Evolutionary conservation across 2,888 invertebrate species (phyloP).

Genomic region (Brenthis daphne): DNA sequence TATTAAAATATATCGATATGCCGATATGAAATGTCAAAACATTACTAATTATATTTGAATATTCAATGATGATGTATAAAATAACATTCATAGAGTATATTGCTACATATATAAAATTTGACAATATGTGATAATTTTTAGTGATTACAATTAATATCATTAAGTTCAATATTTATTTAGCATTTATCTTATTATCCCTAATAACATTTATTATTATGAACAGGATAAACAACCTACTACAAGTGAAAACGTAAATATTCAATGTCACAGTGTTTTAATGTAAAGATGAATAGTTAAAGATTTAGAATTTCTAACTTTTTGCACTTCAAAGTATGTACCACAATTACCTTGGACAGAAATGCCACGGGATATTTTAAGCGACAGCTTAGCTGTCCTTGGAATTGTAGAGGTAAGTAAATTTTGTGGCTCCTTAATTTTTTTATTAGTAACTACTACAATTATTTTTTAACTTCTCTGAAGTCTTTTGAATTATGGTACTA

Average conservation of each 20-base stretch:
- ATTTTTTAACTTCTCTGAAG: background rate
- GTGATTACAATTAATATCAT: no score
- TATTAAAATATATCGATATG: conserved; percentile 4
- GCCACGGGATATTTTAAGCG: conserved; percentile 86
- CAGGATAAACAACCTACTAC: no score
- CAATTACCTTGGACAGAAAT: conserved; percentile 62
- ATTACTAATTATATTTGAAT: background rate
- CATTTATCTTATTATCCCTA: no score
- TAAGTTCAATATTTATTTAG: no score
- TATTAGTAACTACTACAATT: background rate
- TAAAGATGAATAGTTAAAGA: conserved; percentile 17
- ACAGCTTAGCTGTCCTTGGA: conserved; percentile 84
- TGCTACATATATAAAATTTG: no score
- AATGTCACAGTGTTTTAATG: background rate
- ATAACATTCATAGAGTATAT: no score
- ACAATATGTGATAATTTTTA: no score
- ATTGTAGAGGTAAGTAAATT: conserved; percentile 78
- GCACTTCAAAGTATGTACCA: conserved; percentile 43
- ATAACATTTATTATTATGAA: no score
- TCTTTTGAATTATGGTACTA: no score
- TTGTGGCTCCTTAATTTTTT: background rate
- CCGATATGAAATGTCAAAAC: background rate
- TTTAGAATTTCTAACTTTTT: conserved; percentile 9
- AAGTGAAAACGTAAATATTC: background rate
- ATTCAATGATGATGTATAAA: background rate